A percentile compares a stretch with the other conserved stretches of the same genome.
Conservation (phyloP, 2,888 invertebrate species). For the Nephrotoma appendiculata region DNA sequence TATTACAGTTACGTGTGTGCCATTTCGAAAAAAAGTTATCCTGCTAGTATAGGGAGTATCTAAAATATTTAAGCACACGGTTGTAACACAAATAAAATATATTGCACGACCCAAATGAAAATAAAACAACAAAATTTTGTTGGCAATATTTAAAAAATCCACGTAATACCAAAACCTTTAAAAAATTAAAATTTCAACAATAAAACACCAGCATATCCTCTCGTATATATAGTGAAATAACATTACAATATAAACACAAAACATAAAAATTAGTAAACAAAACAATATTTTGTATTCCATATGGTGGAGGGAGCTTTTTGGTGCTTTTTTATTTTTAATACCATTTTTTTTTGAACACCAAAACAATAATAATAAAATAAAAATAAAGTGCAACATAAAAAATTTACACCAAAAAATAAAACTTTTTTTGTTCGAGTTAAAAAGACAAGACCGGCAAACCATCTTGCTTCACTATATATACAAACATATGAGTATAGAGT, state of each 20-base stretch:
- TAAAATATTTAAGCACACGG: background rate
- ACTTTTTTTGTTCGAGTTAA: background rate
- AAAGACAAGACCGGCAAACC: background rate
- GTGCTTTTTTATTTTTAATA: background rate
- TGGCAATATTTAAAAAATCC: background rate
- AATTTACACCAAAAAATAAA: background rate
- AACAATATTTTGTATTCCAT: background rate
- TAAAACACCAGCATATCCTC: background rate
- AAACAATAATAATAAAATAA: background rate
- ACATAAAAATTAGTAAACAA: background rate
- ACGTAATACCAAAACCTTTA: background rate
- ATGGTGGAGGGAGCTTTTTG: background rate
- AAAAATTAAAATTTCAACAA: background rate
- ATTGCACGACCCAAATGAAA: background rate
- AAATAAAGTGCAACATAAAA: background rate
- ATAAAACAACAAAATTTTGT: background rate
- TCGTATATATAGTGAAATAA: background rate
- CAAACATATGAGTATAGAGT: background rate
- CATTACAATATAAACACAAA: background rate
- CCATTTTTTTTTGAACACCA: background rate
- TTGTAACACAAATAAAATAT: background rate
- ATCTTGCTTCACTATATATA: background rate
- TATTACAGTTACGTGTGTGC: background rate
- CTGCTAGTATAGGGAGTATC: background rate
- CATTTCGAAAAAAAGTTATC: background rate